Evolutionary conservation across 2,888 invertebrate genomes (phyloP).

Genomic region (Noctua janthe): DNA sequence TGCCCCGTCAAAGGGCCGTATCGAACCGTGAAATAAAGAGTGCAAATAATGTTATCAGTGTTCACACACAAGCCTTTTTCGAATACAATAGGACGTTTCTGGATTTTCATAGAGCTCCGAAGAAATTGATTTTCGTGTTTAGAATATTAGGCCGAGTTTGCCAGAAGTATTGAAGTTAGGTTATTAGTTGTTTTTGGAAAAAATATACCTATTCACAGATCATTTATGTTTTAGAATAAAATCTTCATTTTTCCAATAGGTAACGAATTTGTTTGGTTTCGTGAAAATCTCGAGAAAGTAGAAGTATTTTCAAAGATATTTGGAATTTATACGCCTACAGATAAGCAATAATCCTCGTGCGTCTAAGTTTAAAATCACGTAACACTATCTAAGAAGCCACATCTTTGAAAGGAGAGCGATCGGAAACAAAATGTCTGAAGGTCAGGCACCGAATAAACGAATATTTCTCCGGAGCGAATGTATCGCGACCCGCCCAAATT

Average conservation of each 20-base stretch:
- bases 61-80: conserved; percentile 49
- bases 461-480: conserved; percentile 71
- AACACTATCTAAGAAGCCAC: conserved; percentile 59
- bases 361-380: conserved; percentile 51
- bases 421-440: conserved; percentile 70
- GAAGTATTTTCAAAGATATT: background rate
- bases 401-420: conserved; percentile 63
- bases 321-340: background rate
- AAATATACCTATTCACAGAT: background rate
- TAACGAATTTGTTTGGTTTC: background rate
- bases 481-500: conserved; percentile 80
- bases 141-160: conserved; percentile 32
- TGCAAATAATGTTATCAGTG: conserved; percentile 66
- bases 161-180: conserved; percentile 1
- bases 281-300: background rate
- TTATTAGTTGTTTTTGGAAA: background rate
- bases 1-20: conserved; percentile 50
- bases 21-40: conserved; percentile 66
- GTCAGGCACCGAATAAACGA: conserved; percentile 72
- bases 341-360: conserved; percentile 7
- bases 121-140: conserved; percentile 55
- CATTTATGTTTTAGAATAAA: background rate
- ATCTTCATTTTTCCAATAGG: background rate
- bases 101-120: conserved; percentile 45
- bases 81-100: conserved; percentile 48